Evolutionary conservation across 2,113 vertebrate species (phyloP).

Genomic region (Falco punctatus): DNA sequence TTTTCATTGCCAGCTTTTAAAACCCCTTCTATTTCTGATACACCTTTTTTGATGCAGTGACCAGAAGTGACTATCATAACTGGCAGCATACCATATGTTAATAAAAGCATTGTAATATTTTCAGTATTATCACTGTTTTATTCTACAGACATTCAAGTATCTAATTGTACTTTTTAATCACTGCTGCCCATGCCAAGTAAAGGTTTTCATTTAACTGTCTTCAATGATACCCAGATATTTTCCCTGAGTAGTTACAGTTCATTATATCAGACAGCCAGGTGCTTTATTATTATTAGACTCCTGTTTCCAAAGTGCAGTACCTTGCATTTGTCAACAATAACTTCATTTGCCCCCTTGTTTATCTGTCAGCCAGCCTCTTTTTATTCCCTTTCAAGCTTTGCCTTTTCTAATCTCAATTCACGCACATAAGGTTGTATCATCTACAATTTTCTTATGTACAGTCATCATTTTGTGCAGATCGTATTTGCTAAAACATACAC

Average conservation of each 20-base stretch:
- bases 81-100: not conserved
- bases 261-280: not conserved
- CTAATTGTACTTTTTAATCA: not conserved
- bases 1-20: not conserved
- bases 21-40: not conserved
- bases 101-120: not conserved
- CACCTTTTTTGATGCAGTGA: not conserved
- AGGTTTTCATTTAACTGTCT: not conserved
- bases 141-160: not conserved
- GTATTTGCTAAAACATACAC: not conserved
- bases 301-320: conserved; percentile 12
- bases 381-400: not conserved
- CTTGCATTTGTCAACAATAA: conserved; percentile 40
- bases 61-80: not conserved
- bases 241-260: conserved; percentile 9
- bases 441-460: not conserved
- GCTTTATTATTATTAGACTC: conserved; percentile 8
- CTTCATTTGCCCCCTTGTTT: conserved; percentile 26
- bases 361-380: not conserved
- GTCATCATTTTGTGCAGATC: not conserved
- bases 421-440: not conserved
- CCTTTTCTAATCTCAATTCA: not conserved
- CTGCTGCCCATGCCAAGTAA: not conserved
- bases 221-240: not conserved
- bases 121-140: not conserved